These are phyloP conservation scores for Burhinus oedicnemus DNA, from an alignment of 2,113 vertebrate genomes.

Conservation along the genomic window DNA sequence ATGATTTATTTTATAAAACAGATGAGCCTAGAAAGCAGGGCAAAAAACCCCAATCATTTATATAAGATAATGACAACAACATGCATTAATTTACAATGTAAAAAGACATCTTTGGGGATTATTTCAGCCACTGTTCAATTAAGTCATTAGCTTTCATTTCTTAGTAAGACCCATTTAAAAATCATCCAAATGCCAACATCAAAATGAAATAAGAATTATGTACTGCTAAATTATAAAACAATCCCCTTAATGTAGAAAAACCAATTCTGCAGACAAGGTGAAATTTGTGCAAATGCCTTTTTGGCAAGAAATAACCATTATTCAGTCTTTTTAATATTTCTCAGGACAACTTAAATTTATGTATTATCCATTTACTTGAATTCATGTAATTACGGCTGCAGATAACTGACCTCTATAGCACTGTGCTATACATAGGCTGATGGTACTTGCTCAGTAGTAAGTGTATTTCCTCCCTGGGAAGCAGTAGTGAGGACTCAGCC, in stretches of 20 bases:
- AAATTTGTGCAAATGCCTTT: constrained; percentile 1
- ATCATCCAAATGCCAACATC: constrained; percentile 12
- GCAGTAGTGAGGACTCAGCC: fast-evolving
- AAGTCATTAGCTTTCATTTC: constrained; percentile 32
- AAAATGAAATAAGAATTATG: constrained; percentile 35
- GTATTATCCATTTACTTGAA: background rate
- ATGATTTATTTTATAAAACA: background rate
- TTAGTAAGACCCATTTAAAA: background rate
- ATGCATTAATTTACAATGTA: background rate
- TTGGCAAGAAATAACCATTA: background rate
- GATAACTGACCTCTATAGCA: background rate
- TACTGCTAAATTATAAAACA: constrained; percentile 41
- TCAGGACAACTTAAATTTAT: background rate
- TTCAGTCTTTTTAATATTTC: background rate
- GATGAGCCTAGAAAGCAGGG: background rate
- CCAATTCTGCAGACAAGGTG: constrained; percentile 30
- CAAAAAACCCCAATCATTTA: background rate
- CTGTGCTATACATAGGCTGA: background rate
- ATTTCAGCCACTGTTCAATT: constrained; percentile 4
- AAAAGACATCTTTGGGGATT: background rate
- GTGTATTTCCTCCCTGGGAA: background rate
- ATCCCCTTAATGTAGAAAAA: constrained; percentile 39
- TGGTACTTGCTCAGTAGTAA: background rate
- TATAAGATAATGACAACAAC: background rate
- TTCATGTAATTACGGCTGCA: background rate